A percentile compares a stretch with the other conserved stretches of the same genome.
Conservation (phyloP, 2,888 invertebrate genomes). For the Dynastes grantii region DNA sequence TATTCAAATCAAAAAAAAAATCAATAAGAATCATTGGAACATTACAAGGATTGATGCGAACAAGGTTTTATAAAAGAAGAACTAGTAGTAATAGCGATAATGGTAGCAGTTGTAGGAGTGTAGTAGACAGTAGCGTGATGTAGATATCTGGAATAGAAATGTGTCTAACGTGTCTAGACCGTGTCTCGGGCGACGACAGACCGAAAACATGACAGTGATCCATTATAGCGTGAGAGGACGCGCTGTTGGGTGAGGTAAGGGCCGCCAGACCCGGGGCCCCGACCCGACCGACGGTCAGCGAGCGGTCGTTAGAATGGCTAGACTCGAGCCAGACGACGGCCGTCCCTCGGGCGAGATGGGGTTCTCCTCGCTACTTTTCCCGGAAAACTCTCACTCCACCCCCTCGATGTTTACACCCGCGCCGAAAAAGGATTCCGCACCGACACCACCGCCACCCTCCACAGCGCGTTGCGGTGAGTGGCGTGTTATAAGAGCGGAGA, state of each 20-base stretch:
- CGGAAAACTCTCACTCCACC: constrained; percentile 60
- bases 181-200: constrained; percentile 55
- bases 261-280: constrained; percentile 54
- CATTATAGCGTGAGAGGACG: constrained; percentile 60
- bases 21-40: no score
- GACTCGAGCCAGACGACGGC: constrained; percentile 66
- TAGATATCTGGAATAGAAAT: constrained; percentile 14
- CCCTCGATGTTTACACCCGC: constrained; percentile 60
- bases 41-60: no score
- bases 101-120: constrained; percentile 15
- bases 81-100: not conserved
- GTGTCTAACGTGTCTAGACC: constrained; percentile 54
- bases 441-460: constrained; percentile 3
- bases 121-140: not conserved
- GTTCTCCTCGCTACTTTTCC: constrained; percentile 64
- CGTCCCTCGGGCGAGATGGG: constrained; percentile 60
- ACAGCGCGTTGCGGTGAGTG: not conserved
- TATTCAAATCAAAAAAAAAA: no score
- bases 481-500: not conserved
- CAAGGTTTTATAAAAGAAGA: no score
- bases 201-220: constrained; percentile 61
- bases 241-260: constrained; percentile 59
- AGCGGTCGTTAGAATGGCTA: constrained; percentile 65
- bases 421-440: constrained; percentile 63
- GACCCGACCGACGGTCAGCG: constrained; percentile 58